Evolutionary conservation across 1,140 invertebrate species (phyloP).

Genomic region (Watersipora subatra): DNA sequence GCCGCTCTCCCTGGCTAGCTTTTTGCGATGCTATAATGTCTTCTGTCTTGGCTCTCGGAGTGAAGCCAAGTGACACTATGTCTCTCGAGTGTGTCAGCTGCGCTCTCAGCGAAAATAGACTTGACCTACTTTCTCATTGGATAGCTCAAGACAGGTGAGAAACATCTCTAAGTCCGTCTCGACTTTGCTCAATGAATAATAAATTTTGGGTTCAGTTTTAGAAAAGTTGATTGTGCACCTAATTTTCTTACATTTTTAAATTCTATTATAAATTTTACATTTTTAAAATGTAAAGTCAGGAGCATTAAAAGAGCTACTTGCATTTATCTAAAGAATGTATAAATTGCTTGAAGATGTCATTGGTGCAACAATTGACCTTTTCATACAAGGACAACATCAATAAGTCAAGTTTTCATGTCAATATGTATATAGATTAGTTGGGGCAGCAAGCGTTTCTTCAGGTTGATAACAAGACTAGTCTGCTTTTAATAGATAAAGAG

Average conservation of each 20-base stretch:
- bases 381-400: no score
- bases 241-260: background rate
- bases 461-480: no score
- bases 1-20: constrained; percentile 27
- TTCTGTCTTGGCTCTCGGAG: constrained; percentile 26
- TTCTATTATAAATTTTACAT: constrained; percentile 1
- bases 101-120: constrained; percentile 30
- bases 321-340: background rate
- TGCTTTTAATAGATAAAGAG: no score
- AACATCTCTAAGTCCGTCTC: background rate
- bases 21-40: constrained; percentile 39
- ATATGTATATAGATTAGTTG: no score
- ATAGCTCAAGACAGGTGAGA: constrained; percentile 36
- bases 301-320: background rate
- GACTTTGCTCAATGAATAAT: background rate
- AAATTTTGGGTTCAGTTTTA: background rate
- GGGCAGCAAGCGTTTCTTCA: no score
- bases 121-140: constrained; percentile 36
- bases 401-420: no score
- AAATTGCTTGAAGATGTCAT: background rate
- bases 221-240: background rate
- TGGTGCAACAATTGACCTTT: no score
- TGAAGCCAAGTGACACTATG: constrained; percentile 25
- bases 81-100: constrained; percentile 34
- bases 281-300: background rate